A percentile compares a stretch with the other conserved stretches of the same genome.
phyloP scores from a whole-genome alignment of 2,113 vertebrate genomes.

The Rhinichthys klamathensis region DNA sequence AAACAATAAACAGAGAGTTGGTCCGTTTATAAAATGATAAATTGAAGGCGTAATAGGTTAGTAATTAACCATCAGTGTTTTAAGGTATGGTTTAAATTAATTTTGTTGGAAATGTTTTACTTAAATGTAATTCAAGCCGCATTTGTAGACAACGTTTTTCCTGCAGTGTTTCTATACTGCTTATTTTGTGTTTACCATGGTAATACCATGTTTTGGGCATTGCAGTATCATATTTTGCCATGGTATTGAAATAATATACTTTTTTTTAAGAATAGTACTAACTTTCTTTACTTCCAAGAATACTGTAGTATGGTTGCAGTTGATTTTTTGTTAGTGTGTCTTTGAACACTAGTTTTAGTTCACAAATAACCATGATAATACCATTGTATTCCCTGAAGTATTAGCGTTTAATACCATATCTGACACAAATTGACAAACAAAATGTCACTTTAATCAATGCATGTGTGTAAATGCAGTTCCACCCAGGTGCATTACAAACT shows the following conservation, averaged over 20 bases:
- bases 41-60: background rate
- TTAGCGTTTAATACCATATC: background rate
- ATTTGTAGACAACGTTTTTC: background rate
- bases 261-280: background rate
- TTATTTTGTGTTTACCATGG: background rate
- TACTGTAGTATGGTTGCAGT: background rate
- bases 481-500: background rate
- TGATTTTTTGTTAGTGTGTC: background rate
- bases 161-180: background rate
- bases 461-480: background rate
- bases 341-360: background rate
- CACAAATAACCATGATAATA: background rate
- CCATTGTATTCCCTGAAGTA: background rate
- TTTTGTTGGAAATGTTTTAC: background rate
- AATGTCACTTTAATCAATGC: background rate
- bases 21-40: background rate
- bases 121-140: background rate
- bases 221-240: background rate
- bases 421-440: background rate
- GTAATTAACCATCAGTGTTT: background rate
- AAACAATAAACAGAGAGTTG: conserved; percentile 6
- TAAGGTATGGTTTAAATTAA: background rate
- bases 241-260: background rate
- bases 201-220: background rate
- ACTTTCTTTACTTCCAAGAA: background rate